Evolutionary conservation across 2,797 vertebrate species (phyloP), one percentile per base, ranked within the genome.

Genomic region (Coranthus polyacanthus): DNA sequence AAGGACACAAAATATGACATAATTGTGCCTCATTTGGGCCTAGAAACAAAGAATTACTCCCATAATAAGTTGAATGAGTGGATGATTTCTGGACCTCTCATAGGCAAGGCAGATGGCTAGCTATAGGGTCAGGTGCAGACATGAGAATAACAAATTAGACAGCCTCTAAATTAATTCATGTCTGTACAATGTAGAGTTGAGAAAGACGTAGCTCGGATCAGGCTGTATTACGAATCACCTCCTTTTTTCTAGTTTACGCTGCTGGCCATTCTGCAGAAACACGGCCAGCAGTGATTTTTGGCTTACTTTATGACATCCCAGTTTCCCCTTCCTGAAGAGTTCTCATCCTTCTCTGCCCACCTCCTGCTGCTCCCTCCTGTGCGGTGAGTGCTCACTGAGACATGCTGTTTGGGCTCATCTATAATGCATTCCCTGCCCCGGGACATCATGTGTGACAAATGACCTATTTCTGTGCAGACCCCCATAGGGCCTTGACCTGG

Each of bases 361-460:
- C 85, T 85, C 78, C 84, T 85, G 75, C 84, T 85, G 81, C 78
- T 77, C 58, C 79, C 81, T 85, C 83, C 85, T 85, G 79, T 88
- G 87, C 82, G 85, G 77, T 86, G 88, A 89, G 91, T 90, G 88
- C 89, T 93, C 88, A 87, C 88, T 87, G 90, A 94, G 91, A 93
- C 90, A 88, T 91, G 90, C 90, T 92, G 92, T 93, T 94, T 94
- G 90, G 91, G 79, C 91, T 93, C 92, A 94, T 94, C 88, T 93
- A 94, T 94, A 93, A 94, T 95, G 92, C 91, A 93, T 90, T 78
- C 78, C 58, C 84, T 90, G 91, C 92, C 89, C 89, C 75, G 78
- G 92, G 93, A 93, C 93, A 93, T 91, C 88, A 93, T 93, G 92
- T 92, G 93, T 95, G 92, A 93, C 92, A 94, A 94, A 94, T 94